phyloP scores from a whole-genome alignment of 1,140 invertebrate genomes.

The Hydropsyche tenuis region DNA sequence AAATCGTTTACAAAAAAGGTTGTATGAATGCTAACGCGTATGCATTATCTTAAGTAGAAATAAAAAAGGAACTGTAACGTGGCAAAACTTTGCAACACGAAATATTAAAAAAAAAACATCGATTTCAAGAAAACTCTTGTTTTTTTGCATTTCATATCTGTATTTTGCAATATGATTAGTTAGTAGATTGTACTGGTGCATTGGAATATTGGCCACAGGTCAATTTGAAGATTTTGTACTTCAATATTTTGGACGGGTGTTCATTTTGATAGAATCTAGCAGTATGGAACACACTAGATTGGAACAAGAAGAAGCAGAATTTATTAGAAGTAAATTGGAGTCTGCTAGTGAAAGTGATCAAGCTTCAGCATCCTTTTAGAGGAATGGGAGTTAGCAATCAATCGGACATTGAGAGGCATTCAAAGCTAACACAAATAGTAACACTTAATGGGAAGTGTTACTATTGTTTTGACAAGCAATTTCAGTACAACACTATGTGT shows the following conservation, averaged over 20 bases:
- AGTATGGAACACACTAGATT: slow-evolving; percentile 70
- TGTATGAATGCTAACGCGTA: slow-evolving; percentile 53
- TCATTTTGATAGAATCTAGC: slow-evolving; percentile 76
- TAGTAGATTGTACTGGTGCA: slow-evolving; percentile 84
- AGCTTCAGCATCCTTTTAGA: slow-evolving; percentile 71
- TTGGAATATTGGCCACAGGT: slow-evolving; percentile 72
- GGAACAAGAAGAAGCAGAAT: slow-evolving; percentile 67
- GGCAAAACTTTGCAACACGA: too few species aligned
- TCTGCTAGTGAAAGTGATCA: slow-evolving; percentile 73
- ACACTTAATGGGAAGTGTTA: too few species aligned
- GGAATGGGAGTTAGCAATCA: slow-evolving; percentile 67
- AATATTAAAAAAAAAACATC: too few species aligned
- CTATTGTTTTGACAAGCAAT: too few species aligned
- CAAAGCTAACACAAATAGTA: too few species aligned
- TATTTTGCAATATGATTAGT: slow-evolving; percentile 78
- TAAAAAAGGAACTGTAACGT: too few species aligned
- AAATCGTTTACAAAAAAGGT: slow-evolving; percentile 58
- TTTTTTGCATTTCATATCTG: slow-evolving; percentile 79
- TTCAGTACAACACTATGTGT: too few species aligned
- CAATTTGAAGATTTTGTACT: slow-evolving; percentile 89
- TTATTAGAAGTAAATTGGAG: slow-evolving; percentile 73
- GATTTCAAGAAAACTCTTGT: slow-evolving; percentile 85
- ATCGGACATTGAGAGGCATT: slow-evolving; percentile 70
- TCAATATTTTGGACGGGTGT: slow-evolving; percentile 82
- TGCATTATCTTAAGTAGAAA: too few species aligned